These are phyloP conservation scores for Caranx melampygus DNA, from an alignment of 2,113 vertebrate genomes.

Conservation along the genomic window DNA sequence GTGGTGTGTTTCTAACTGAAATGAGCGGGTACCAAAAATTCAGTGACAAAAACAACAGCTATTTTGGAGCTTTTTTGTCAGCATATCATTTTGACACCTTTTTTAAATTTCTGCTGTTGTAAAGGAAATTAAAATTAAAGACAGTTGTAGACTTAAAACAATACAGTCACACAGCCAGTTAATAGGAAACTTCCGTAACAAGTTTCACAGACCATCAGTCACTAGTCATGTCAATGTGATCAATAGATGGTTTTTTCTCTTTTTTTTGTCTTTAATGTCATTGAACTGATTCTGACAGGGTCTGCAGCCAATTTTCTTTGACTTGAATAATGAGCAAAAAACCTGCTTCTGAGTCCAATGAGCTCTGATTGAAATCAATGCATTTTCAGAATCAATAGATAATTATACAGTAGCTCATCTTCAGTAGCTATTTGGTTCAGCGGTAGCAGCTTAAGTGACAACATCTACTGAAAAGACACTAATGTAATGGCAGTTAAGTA, in stretches of 20 bases:
- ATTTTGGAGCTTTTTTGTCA: neutral
- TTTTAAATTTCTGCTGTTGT: neutral
- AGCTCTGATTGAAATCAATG: constrained; percentile 6
- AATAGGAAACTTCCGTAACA: neutral
- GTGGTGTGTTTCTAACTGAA: neutral
- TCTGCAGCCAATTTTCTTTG: neutral
- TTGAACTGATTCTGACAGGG: neutral
- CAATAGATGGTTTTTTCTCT: neutral
- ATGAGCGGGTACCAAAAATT: neutral
- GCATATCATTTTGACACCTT: neutral
- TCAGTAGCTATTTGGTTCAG: neutral
- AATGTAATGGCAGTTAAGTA: neutral
- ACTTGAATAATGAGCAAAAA: constrained; percentile 5
- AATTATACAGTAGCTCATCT: constrained; percentile 18
- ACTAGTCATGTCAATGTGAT: neutral
- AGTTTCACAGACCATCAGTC: neutral
- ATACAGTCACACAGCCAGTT: neutral
- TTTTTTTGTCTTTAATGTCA: neutral
- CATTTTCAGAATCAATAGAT: constrained; percentile 13
- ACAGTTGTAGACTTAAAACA: neutral
- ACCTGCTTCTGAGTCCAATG: neutral
- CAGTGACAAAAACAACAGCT: no score
- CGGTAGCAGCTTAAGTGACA: neutral
- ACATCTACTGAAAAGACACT: neutral
- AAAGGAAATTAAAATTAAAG: neutral